Conservation (phyloP, 2,888 invertebrate genomes). For the Drosophila pegasa region DNA sequence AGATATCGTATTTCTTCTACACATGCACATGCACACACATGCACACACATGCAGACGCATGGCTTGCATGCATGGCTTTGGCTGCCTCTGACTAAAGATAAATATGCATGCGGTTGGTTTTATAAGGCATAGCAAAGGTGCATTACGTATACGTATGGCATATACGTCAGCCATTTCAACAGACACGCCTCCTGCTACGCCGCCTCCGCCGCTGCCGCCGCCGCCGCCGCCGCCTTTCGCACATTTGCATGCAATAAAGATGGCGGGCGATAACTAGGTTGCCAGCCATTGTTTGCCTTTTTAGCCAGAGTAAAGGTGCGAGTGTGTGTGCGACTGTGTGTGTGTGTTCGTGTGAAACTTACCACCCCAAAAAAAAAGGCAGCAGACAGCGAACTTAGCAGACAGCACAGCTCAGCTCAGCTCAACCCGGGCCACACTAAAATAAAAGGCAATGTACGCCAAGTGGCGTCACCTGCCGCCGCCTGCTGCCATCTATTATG, state of each 20-base stretch:
- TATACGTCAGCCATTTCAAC: constrained; percentile 72
- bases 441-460: constrained; percentile 77
- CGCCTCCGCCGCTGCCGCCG: constrained; percentile 62
- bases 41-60: constrained; percentile 22
- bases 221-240: constrained; percentile 67
- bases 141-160: constrained; percentile 57
- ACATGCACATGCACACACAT: constrained; percentile 34
- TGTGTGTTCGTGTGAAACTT: constrained; percentile 58
- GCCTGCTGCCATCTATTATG: constrained; percentile 76
- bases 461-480: constrained; percentile 74
- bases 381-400: constrained; percentile 57
- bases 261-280: constrained; percentile 79
- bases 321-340: constrained; percentile 12
- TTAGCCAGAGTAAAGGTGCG: constrained; percentile 40
- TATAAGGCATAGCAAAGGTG: constrained; percentile 64
- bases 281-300: constrained; percentile 78
- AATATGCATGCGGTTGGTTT: constrained; percentile 75
- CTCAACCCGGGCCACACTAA: too few relatives aligned
- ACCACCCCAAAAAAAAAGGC: constrained; percentile 65
- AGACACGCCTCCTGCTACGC: constrained; percentile 66
- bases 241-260: constrained; percentile 79
- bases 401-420: constrained; percentile 60
- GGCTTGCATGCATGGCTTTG: constrained; percentile 13
- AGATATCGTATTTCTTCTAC: constrained; percentile 75
- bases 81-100: constrained; percentile 58